Percentiles rank a stretch among this genome's conserved stretches.
Conservation (phyloP, 2,113 vertebrate genomes). For the Lophotis ruficrista region DNA sequence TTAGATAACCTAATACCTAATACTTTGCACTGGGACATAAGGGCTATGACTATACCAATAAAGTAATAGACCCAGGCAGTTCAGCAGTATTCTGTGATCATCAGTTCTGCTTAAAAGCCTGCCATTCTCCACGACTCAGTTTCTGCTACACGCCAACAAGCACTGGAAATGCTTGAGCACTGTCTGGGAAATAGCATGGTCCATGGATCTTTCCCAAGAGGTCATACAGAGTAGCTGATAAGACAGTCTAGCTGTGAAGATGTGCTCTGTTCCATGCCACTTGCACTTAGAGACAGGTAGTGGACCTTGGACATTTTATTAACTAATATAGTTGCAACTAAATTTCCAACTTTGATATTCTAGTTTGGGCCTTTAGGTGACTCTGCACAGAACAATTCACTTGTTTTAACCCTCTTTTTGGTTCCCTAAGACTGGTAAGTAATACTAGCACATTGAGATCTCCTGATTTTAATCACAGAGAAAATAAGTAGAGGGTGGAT, state of each 20-base stretch:
- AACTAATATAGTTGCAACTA: not conserved
- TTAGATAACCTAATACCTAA: not conserved
- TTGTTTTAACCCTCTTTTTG: not conserved
- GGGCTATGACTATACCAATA: not conserved
- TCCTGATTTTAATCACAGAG: not conserved
- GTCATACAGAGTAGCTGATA: not conserved
- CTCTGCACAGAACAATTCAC: not conserved
- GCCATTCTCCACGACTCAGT: not conserved
- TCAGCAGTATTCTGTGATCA: not conserved
- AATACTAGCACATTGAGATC: not conserved
- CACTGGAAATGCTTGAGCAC: not conserved
- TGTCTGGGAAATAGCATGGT: not conserved
- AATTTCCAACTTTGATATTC: not conserved
- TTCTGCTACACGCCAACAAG: not conserved
- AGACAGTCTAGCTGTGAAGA: not conserved
- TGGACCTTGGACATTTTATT: not conserved
- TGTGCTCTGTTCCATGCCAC: not conserved
- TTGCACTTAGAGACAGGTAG: not conserved
- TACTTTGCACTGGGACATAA: fast-evolving
- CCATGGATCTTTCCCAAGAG: not conserved
- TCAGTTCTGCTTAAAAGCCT: not conserved
- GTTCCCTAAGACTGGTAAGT: not conserved
- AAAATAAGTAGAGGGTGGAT: not conserved
- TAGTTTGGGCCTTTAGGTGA: not conserved
- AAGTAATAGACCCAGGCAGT: not conserved